Base-by-base conservation (phyloP, 2,888 invertebrate genomes). In the Bombylius major region DNA sequence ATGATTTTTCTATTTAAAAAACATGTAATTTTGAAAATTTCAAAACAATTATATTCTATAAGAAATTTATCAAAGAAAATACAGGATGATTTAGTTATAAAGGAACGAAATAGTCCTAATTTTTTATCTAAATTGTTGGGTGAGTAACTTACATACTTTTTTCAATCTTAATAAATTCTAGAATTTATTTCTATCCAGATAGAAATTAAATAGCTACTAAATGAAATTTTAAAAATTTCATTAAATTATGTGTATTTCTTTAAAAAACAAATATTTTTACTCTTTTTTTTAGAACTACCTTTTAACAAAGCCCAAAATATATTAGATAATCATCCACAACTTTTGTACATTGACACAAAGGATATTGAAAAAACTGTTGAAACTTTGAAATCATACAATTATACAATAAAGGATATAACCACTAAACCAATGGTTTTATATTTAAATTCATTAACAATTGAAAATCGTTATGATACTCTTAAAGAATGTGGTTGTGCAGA, bases 401-500 rank as follows among this genome's bases (percentile, higher is more conserved):
- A 79, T 53, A 70, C 72, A 1, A 68, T 77, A 4, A 62, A 75
- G 33, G 79, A 81, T 34, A 79, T 84, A 14, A 72, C 80, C 47
- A 59, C 69, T 4, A 74, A 78, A 62, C 79, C 81, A 1, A 76
- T 78, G 67, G 65, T 85, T 5, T 75, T 85, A n/a, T 77, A 76
- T 54, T 75, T 78, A 67, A 78, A 78, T 63, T 76, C 78, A 3
- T 70, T 78, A 33, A 78, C 79, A 39, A 67, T 84, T 63, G 78
- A 80, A 52, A 82, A 84, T 64, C 82, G 83, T 62, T 79, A 79
- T 58, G 75, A 77, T 64, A 78, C 82, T 49, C 69, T 86, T 13
- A 72, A 71, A 60, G 85, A 86, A 70, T 82, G 82, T 65, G 79
- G 81, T 14, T 82, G 83, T 61, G 58, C 64, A 4, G 60, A 67